Conservation (phyloP, 2,797 vertebrate species). For the Pelodytes ibericus region DNA sequence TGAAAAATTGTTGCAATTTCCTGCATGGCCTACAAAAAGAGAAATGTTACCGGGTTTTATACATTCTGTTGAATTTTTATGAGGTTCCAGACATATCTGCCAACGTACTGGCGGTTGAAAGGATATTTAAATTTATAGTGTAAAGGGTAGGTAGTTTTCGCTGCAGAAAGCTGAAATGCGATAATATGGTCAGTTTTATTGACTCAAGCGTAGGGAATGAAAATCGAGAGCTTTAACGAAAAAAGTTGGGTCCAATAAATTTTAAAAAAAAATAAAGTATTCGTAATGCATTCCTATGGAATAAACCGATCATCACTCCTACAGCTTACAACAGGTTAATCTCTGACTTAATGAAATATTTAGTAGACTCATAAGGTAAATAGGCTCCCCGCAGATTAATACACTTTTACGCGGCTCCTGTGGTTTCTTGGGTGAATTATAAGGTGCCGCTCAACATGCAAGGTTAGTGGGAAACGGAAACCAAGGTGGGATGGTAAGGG, state of each 20-base stretch:
- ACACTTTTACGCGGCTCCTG: conserved; percentile 32
- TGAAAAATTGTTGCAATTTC: conserved; percentile 53
- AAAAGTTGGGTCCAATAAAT: no score
- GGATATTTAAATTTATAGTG: conserved; percentile 11
- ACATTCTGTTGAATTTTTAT: conserved; percentile 24
- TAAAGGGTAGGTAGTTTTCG: conserved; percentile 23
- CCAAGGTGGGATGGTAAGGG: conserved; percentile 4
- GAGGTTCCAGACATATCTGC: conserved; percentile 18
- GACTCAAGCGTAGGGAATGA: neutral
- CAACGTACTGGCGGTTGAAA: neutral
- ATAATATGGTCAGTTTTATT: conserved; percentile 32
- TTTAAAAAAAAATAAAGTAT: neutral
- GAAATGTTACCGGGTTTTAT: neutral
- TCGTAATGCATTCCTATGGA: neutral
- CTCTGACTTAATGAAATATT: conserved; percentile 18
- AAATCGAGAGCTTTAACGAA: neutral
- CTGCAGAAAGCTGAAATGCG: conserved; percentile 25
- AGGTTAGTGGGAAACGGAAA: conserved; percentile 4
- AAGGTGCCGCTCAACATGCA: conserved; percentile 13
- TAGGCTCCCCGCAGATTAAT: conserved; percentile 32
- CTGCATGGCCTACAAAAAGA: conserved; percentile 28
- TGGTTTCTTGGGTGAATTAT: conserved; percentile 47
- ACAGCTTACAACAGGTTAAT: neutral
- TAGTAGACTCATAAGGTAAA: conserved; percentile 34
- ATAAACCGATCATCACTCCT: neutral